Base-by-base conservation (phyloP, 2,113 vertebrate genomes). In the Sorex fumeus region DNA sequence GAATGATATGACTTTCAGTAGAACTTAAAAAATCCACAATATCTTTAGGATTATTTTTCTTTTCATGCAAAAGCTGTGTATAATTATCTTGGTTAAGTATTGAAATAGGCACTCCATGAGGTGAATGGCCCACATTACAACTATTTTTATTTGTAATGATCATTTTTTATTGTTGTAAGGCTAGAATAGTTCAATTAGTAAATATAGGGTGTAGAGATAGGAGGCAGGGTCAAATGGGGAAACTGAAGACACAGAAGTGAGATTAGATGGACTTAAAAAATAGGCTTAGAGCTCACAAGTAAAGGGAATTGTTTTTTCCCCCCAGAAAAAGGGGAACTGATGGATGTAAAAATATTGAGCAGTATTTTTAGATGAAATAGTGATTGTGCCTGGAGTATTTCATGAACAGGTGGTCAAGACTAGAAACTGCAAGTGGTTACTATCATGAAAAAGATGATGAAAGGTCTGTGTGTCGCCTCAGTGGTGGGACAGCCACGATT, bases 51-150 rank as follows among this genome's bases (percentile, higher is more conserved):
- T 50, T 50, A 25, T 78, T 32, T 25, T 53, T n/a, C 13, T 36
- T 36, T 12, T 27, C 36, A 28, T 91, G 27, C 57, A 62, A 90
- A 62, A 90, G 47, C 45, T 88, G 77, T 88, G 77, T 89, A 28
- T 28, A 45, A 64, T 53, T 47, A 4, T 92, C 23, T 85, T 72
- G 34, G 10, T 79, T 47, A 82, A 66, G 34, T 66, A 84, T 47
- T 82, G 30, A 84, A 78, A 60, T 3, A 62, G 62, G 60, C 27
- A 64, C 23, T 25, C 9, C 67, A 2, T 60, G 19, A 70, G 9
- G 50, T 83, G 34, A 43, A 32, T 11, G 34, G 6, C 21, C 8
- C 32, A 71, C 18, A 53, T 91, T 27, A 43, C 5, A 30, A 27
- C 21, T 57, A 50, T 71, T 60, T 86, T 25, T 62, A 23, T 40